Evolutionary conservation across 2,113 vertebrate species (phyloP), one percentile per base, ranked within the genome.

Genomic region (human): DNA sequence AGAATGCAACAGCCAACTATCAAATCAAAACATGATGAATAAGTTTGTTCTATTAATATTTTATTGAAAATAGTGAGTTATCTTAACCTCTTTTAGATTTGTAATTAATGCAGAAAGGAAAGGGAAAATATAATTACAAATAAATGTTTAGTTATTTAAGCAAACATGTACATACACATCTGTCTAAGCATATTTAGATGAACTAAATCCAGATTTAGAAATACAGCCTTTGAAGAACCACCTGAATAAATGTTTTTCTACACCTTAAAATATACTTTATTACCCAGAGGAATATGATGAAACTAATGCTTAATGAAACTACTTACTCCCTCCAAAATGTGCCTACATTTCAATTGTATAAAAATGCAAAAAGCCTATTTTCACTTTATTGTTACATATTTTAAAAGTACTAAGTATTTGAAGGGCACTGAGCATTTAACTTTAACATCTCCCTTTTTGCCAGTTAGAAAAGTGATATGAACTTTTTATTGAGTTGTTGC

Each of bases 31-130:
- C 40, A 90, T 86, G 6, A 66, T 45, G 91, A 93, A 80, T 87
- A 30, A 73, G 43, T 94, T 90, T 38, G 86, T 92, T 90, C 45
- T 64, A 90, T 57, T 70, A 45, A 43, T n/a, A 88, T 59, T 32
- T 40, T 11, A 82, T n/a, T 82, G 4, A 30, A 45, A 70, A 70
- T 30, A 61, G 18, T 27, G 16, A 55, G 8, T 50, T 59, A 93
- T 70, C 81, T 40, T 76, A 59, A 59, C 2, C 6, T 80, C 82
- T 95, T 96, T 55, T 84, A 83, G 43, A 95, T 88, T 83, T 6
- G 79, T 93, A 97, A 95, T 97, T 97, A 97, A 97, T 78, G 75
- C 35, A 95, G 13, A 79, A 68, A 88, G n/a, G 68, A 83, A 76
- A 52, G 45, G 14, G 45, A 55, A 89, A 83, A 52, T 66, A 43